phyloP scores from a whole-genome alignment of 2,113 vertebrate species.

The Microcebus griseorufus region DNA sequence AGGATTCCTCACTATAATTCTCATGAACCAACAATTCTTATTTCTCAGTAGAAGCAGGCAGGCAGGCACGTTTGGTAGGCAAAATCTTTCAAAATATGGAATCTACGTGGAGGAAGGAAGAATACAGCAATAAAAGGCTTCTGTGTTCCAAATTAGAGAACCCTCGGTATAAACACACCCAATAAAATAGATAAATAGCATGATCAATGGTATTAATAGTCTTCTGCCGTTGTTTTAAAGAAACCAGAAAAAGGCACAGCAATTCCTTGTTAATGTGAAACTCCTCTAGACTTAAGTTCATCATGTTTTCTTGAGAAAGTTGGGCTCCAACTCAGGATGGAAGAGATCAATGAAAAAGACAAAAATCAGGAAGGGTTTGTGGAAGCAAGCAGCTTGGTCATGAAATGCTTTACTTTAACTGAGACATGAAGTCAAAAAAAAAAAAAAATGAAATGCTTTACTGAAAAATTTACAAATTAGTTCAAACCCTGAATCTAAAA shows the following conservation, averaged over 20 bases:
- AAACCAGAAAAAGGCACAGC: neutral
- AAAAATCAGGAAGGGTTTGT: neutral
- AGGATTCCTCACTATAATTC: neutral
- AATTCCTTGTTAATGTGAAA: neutral
- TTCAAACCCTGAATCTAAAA: neutral
- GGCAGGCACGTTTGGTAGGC: too few relatives aligned
- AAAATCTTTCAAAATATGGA: neutral
- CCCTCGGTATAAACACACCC: neutral
- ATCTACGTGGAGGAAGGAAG: neutral
- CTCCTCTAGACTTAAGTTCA: neutral
- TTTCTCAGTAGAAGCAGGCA: neutral
- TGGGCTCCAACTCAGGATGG: neutral
- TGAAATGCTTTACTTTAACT: neutral
- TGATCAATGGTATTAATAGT: neutral
- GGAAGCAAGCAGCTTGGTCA: neutral
- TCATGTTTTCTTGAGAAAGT: neutral
- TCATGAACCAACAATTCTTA: neutral
- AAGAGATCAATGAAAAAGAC: neutral
- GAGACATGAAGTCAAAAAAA: too few relatives aligned
- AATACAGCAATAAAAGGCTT: neutral
- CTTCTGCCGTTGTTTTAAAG: neutral
- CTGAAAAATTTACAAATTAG: neutral
- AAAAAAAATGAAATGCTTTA: neutral
- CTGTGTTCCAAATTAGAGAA: neutral
- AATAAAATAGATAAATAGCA: neutral